Conservation (phyloP, 2,797 vertebrate genomes). For the Gouania willdenowi region DNA sequence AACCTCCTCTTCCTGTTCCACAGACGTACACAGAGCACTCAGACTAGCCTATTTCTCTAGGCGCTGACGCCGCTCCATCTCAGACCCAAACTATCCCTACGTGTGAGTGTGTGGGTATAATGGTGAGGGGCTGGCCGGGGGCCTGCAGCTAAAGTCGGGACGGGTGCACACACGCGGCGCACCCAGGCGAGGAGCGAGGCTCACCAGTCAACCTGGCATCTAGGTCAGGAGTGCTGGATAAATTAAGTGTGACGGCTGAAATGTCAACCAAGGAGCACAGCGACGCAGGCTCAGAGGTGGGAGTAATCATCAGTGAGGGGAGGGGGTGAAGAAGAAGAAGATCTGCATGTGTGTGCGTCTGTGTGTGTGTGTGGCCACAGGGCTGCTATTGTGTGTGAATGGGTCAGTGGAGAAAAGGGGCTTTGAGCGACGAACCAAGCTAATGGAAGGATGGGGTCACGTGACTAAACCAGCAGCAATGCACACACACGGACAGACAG, state of each 20-base stretch:
- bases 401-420: slow-evolving; percentile 74
- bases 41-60: slow-evolving; percentile 48
- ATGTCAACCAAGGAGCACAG: slow-evolving; percentile 66
- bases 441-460: slow-evolving; percentile 69
- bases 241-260: slow-evolving; percentile 73
- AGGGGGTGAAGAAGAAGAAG: slow-evolving; percentile 22
- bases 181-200: slow-evolving; percentile 36
- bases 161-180: slow-evolving; percentile 22
- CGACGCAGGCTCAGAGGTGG: slow-evolving; percentile 12
- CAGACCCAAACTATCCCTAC: slow-evolving; percentile 35
- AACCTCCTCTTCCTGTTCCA: slow-evolving; percentile 18
- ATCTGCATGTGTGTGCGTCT: slow-evolving; percentile 14
- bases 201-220: slow-evolving; percentile 67
- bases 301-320: neutral
- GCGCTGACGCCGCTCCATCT: slow-evolving; percentile 43
- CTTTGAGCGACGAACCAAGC: slow-evolving; percentile 78
- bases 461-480: slow-evolving; percentile 37
- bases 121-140: slow-evolving; percentile 27
- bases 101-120: slow-evolving; percentile 9
- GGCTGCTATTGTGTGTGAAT: slow-evolving; percentile 70
- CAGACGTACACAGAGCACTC: slow-evolving; percentile 4
- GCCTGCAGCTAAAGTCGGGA: slow-evolving; percentile 44
- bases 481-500: slow-evolving; percentile 13
- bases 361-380: slow-evolving; percentile 48
- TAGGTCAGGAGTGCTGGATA: slow-evolving; percentile 71